Conservation (phyloP, 1,140 invertebrate species). For the Drosophila sp. region DNA sequence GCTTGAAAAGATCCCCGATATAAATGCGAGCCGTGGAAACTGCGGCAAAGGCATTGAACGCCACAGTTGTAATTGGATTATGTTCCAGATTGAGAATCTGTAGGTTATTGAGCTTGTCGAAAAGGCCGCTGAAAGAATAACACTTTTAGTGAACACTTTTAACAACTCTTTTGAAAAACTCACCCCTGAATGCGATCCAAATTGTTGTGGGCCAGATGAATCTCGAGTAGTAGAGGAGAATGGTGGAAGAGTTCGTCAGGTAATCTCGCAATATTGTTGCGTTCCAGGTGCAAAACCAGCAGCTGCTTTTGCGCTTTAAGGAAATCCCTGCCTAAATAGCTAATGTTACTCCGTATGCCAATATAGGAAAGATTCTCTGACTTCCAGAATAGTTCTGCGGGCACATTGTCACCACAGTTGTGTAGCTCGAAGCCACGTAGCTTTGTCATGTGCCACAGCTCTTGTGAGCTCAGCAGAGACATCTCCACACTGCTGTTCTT, state of each 20-base stretch:
- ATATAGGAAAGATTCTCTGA: conserved; percentile 63
- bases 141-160: not conserved
- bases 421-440: conserved; percentile 63
- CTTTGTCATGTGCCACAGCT: conserved; percentile 67
- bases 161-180: not conserved
- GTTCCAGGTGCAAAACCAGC: conserved; percentile 52
- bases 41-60: conserved; percentile 52
- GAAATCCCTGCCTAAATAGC: conserved; percentile 66
- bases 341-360: conserved; percentile 69
- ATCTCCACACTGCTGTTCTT: conserved; percentile 72
- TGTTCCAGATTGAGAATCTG: conserved; percentile 67
- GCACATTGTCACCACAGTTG: conserved; percentile 71
- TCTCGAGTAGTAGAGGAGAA: conserved; percentile 56
- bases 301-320: conserved; percentile 59
- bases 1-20: conserved; percentile 53
- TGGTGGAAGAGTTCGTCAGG: conserved; percentile 63
- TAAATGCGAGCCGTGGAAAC: conserved; percentile 67
- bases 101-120: conserved; percentile 62
- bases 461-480: conserved; percentile 63
- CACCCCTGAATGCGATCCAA: conserved; percentile 70
- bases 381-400: conserved; percentile 70
- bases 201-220: conserved; percentile 67
- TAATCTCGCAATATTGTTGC: conserved; percentile 65
- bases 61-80: conserved; percentile 74
- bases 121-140: conserved; percentile 52